These are phyloP conservation scores for Neodiprion lecontei DNA, from an alignment of 1,140 invertebrate genomes.

Conservation along the genomic window DNA sequence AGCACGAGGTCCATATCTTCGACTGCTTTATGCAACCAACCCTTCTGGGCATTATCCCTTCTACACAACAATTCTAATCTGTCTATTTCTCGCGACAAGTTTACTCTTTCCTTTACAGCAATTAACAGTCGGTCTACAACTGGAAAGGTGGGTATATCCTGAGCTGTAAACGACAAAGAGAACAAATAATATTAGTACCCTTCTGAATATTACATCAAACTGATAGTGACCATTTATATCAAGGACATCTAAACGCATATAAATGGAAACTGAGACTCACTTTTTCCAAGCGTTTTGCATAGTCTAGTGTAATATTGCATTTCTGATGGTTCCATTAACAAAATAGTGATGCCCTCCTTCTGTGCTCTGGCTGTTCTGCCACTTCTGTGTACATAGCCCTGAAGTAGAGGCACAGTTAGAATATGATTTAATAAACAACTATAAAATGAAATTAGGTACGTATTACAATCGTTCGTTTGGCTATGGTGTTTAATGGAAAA, in stretches of 20 bases:
- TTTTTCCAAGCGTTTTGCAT: conserved; percentile 81
- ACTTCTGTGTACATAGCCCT: conserved; percentile 95
- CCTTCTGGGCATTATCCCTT: conserved; percentile 72
- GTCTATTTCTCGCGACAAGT: conserved; percentile 82
- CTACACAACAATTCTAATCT: conserved; percentile 72
- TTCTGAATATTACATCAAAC: conserved; percentile 11
- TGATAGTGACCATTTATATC: not conserved
- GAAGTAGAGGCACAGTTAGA: conserved; percentile 37
- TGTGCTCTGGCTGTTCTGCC: conserved; percentile 92
- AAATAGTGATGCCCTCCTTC: conserved; percentile 88
- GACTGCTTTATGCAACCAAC: conserved; percentile 85
- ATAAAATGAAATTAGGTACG: conserved; percentile 19
- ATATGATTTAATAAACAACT: conserved; percentile 20
- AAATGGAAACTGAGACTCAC: conserved; percentile 60
- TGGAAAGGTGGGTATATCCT: conserved; percentile 85
- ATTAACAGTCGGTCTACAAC: conserved; percentile 74
- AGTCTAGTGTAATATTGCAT: conserved; percentile 81
- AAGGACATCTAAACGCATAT: not conserved
- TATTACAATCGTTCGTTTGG: not conserved
- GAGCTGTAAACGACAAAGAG: conserved; percentile 62
- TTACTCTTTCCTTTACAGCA: conserved; percentile 74
- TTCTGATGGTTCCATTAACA: conserved; percentile 91
- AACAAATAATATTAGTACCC: not conserved
- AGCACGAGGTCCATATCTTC: conserved; percentile 88
- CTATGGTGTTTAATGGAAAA: too few species aligned